Evolutionary conservation across 2,113 vertebrate genomes (phyloP), one percentile per base, ranked within the genome.

Genomic region (Eulemur macaco): DNA sequence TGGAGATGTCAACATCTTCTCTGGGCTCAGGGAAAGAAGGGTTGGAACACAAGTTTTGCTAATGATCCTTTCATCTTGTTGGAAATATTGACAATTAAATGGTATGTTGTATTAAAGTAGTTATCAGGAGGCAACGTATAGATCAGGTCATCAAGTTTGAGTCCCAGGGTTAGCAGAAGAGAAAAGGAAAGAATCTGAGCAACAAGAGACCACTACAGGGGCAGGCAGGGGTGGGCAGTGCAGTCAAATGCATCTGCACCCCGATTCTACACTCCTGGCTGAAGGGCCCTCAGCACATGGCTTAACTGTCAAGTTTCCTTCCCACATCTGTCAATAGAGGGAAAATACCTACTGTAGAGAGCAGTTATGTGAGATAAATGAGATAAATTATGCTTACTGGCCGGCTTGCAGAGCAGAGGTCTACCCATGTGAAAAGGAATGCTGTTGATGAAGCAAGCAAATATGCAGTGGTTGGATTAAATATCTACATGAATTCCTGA

Each of bases 131-230:
- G 25, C 3, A 68, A 74, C 15, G n/a, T 5, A 27, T 23, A 78
- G 18, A 91, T 78, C 15, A 88, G 25, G 27, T 68, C 64, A 78
- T 60, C 64, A 34, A 14, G 12, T 78, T 64, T 42, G 86, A 93
- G 50, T 91, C 87, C 91, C 23, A 74, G 8, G 8, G 25, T 58
- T 64, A 95, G 82, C 18, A 97, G 29, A 68, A 92, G 2, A 83
- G 37, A 74, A 87, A 87, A 92, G 66, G 21, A 71, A 91, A 86
- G 20, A 42, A 34, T 23, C 34, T 52, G 34, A 66, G 20, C 18
- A 15, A 56, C 0, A 13, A 15, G 3, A 45, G 63, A 64, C 39
- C 4, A 58, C 0, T 25, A 8, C 29, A 27, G 23, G 74, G 47
- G 25, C 8, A 12, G 17, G 15, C 71, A 52, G 58, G 34, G 4